Evolutionary conservation across 2,113 vertebrate genomes (phyloP).

Genomic region (zebrafish (Danio rerio)): DNA sequence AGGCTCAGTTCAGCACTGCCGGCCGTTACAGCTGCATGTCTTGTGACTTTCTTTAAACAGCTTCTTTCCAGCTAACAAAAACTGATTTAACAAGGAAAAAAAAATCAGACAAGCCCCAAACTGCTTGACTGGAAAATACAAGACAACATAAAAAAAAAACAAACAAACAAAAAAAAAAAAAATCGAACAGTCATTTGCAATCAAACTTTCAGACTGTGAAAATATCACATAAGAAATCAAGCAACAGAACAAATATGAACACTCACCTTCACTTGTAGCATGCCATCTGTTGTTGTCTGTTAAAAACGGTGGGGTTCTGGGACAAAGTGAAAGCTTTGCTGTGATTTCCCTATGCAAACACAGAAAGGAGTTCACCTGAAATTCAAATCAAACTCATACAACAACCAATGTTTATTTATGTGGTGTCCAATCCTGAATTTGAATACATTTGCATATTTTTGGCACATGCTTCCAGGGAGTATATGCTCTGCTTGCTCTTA

Average conservation of each 20-base stretch:
- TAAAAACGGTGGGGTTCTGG: slow-evolving; percentile 57
- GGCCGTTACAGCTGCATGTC: slow-evolving; percentile 64
- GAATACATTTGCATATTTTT: slow-evolving; percentile 69
- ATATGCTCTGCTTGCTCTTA: slow-evolving; percentile 27
- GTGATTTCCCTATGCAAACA: slow-evolving; percentile 81
- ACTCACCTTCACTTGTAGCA: slow-evolving; percentile 40
- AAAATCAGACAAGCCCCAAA: slow-evolving; percentile 28
- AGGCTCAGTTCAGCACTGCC: slow-evolving; percentile 56
- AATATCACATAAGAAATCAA: neutral
- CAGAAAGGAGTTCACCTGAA: slow-evolving; percentile 62
- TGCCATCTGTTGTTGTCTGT: slow-evolving; percentile 60
- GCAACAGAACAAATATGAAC: slow-evolving; percentile 40
- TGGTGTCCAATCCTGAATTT: slow-evolving; percentile 59
- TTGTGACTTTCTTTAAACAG: slow-evolving; percentile 69
- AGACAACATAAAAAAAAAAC: too few species aligned
- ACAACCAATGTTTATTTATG: slow-evolving; percentile 49
- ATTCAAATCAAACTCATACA: slow-evolving; percentile 64
- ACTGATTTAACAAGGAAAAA: slow-evolving; percentile 18
- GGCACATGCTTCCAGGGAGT: slow-evolving; percentile 2
- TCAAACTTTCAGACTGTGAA: neutral
- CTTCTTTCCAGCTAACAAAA: slow-evolving; percentile 39
- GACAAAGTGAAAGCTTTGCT: slow-evolving; percentile 53
- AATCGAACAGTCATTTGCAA: neutral
- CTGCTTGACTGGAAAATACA: slow-evolving; percentile 54
- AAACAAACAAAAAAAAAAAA: too few species aligned